phyloP scores from a whole-genome alignment of 2,888 invertebrate genomes.

The Steinernema hermaphroditum region DNA sequence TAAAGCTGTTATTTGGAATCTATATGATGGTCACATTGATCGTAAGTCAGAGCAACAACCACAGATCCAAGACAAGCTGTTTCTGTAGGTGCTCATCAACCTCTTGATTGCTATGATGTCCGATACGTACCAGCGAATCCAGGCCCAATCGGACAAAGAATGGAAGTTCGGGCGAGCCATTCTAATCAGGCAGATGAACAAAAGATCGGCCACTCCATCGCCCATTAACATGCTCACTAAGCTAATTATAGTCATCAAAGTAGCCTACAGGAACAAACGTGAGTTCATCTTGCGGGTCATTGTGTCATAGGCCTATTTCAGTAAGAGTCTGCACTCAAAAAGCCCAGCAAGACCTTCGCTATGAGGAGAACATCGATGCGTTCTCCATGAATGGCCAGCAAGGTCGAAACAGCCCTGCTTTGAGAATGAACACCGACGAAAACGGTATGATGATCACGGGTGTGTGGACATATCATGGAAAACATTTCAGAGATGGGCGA shows the following conservation, averaged over 20 bases:
- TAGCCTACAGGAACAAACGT: slow-evolving; percentile 65
- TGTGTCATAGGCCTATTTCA: slow-evolving; percentile 43
- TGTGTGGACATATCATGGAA: not conserved
- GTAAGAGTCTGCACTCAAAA: slow-evolving; percentile 65
- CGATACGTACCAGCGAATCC: slow-evolving; percentile 89
- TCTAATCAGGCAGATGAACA: slow-evolving; percentile 95
- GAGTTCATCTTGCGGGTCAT: slow-evolving; percentile 35
- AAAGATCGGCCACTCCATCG: slow-evolving; percentile 92
- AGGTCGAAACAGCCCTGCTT: slow-evolving; percentile 54
- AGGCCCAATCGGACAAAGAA: slow-evolving; percentile 99
- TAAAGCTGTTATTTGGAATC: slow-evolving; percentile 81
- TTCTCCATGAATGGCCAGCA: slow-evolving; percentile 65
- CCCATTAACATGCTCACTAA: slow-evolving; percentile 93
- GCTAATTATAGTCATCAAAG: slow-evolving; percentile 66
- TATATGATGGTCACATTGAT: slow-evolving; percentile 97
- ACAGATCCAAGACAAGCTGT: not conserved
- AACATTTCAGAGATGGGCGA: slow-evolving; percentile 2
- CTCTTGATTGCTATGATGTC: slow-evolving; percentile 99
- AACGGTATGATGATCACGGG: slow-evolving; percentile 36
- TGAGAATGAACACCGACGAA: slow-evolving; percentile 39
- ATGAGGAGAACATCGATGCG: slow-evolving; percentile 67
- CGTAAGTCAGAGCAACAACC: slow-evolving; percentile 57
- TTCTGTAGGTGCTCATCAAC: slow-evolving; percentile 81
- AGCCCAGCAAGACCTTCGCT: slow-evolving; percentile 65
- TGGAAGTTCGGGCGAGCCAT: slow-evolving; percentile 99